Percentiles rank a stretch among this genome's conserved stretches.
Conservation (phyloP, 2,888 invertebrate genomes). For the Formica aserva region DNA sequence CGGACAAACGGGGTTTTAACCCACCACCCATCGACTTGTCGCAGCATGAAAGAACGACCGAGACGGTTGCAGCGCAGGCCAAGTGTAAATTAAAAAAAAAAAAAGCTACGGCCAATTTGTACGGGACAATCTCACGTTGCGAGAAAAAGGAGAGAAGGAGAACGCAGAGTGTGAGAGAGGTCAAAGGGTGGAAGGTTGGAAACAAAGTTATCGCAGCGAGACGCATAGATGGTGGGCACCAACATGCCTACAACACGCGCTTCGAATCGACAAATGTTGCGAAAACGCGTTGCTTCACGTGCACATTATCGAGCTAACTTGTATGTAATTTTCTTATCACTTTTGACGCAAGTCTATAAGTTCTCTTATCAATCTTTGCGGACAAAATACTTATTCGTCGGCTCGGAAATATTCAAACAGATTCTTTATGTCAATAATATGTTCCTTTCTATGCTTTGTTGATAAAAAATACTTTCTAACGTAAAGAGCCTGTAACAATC, state of each 20-base stretch:
- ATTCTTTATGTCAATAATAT: not conserved
- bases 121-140: constrained; percentile 65
- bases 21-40: constrained; percentile 52
- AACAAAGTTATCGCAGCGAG: constrained; percentile 39
- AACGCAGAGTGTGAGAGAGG: not conserved
- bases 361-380: not conserved
- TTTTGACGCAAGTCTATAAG: constrained; percentile 14
- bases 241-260: not conserved
- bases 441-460: not conserved
- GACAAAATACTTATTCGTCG: constrained; percentile 26
- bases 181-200: not conserved
- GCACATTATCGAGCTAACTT: constrained; percentile 39
- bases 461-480: not conserved
- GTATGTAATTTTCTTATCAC: constrained; percentile 49
- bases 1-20: constrained; percentile 57
- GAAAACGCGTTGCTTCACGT: constrained; percentile 42
- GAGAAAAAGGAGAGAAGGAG: constrained; percentile 34
- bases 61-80: constrained; percentile 58
- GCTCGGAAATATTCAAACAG: constrained; percentile 19
- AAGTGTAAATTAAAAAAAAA: constrained; percentile 73
- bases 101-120: constrained; percentile 71
- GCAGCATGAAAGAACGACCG: constrained; percentile 18
- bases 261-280: constrained; percentile 39
- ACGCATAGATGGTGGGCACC: not conserved
- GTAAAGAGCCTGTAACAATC: not conserved